Conservation (phyloP, 2,888 invertebrate genomes). For the Nephrotoma appendiculata region DNA sequence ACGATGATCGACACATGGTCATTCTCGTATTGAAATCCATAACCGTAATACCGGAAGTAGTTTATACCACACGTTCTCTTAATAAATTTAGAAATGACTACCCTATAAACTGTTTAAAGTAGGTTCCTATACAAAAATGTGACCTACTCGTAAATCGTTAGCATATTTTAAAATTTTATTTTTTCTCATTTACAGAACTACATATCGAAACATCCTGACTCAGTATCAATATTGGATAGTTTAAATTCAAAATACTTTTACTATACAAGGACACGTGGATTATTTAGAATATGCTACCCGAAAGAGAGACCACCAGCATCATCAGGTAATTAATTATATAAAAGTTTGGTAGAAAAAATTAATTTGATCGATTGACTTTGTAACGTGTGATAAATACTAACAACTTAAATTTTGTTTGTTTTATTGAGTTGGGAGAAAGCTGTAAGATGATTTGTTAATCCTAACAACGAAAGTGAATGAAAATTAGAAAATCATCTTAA, state of each 20-base stretch:
- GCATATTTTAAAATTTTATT: background rate
- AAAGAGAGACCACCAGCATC: slow-evolving; percentile 69
- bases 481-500: background rate
- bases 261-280: slow-evolving; percentile 83
- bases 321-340: slow-evolving; percentile 38
- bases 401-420: background rate
- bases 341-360: background rate
- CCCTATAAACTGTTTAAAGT: background rate
- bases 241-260: slow-evolving; percentile 77
- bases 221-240: slow-evolving; percentile 55
- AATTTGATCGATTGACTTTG: background rate
- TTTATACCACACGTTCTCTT: background rate
- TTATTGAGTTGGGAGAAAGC: background rate
- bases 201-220: slow-evolving; percentile 54
- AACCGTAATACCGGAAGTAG: background rate
- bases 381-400: no score
- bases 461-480: background rate
- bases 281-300: slow-evolving; percentile 89
- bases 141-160: background rate
- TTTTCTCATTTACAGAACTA: slow-evolving; percentile 46
- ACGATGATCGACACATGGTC: background rate
- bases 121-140: background rate
- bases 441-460: background rate
- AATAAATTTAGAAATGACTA: background rate
- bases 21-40: background rate